Percentiles rank a stretch among this genome's conserved stretches.
phyloP scores from a whole-genome alignment of 2,888 invertebrate species.

The Noctua pronuba region DNA sequence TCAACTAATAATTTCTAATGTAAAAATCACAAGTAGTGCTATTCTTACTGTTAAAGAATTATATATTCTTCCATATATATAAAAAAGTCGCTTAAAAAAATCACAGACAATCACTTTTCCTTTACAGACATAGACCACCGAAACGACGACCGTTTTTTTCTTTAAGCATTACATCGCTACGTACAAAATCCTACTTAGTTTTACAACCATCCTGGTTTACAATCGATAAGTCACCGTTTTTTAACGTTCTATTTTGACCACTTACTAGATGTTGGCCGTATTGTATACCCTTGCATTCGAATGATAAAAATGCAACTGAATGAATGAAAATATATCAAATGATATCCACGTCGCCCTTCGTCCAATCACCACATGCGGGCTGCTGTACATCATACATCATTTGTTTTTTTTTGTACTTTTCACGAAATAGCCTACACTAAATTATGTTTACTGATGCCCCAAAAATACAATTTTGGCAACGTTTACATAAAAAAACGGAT shows the following conservation, averaged over 20 bases:
- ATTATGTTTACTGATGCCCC: slow-evolving; percentile 83
- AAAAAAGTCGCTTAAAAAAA: slow-evolving; percentile 91
- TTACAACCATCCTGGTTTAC: slow-evolving; percentile 90
- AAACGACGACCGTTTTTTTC: slow-evolving; percentile 86
- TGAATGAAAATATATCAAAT: slow-evolving; percentile 57
- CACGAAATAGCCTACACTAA: slow-evolving; percentile 84
- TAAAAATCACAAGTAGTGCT: slow-evolving; percentile 91
- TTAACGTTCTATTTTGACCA: slow-evolving; percentile 75
- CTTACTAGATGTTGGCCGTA: slow-evolving; percentile 78
- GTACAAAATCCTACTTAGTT: slow-evolving; percentile 90
- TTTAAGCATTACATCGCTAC: slow-evolving; percentile 89
- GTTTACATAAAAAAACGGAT: slow-evolving; percentile 85
- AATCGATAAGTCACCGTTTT: slow-evolving; percentile 77
- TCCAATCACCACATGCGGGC: slow-evolving; percentile 72
- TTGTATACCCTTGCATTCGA: slow-evolving; percentile 77
- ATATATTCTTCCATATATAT: slow-evolving; percentile 89
- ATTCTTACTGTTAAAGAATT: slow-evolving; percentile 90
- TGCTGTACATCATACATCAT: slow-evolving; percentile 73
- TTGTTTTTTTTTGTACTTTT: slow-evolving; percentile 80
- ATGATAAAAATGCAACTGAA: slow-evolving; percentile 71
- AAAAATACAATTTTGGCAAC: slow-evolving; percentile 89
- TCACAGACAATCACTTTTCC: slow-evolving; percentile 91
- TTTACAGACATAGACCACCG: slow-evolving; percentile 90
- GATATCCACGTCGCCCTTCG: slow-evolving; percentile 62
- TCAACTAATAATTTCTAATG: slow-evolving; percentile 88